These are phyloP conservation scores for Neopipo cinnamomea DNA, from an alignment of 2,113 vertebrate genomes.

Conservation along the genomic window DNA sequence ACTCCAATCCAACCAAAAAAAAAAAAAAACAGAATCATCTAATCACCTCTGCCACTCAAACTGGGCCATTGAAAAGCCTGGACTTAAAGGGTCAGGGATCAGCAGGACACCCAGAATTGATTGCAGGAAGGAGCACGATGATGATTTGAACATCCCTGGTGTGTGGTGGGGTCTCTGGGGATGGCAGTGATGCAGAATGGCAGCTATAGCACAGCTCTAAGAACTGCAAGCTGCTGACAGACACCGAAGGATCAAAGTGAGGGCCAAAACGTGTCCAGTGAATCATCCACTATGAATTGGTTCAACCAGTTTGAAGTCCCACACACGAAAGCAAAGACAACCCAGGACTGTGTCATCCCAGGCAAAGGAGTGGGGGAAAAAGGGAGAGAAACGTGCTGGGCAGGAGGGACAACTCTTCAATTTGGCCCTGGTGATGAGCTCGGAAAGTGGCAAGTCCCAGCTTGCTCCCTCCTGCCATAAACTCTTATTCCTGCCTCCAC, in stretches of 20 bases:
- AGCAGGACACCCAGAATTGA: neutral
- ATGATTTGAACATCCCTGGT: rapidly evolving
- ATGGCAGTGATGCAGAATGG: rapidly evolving
- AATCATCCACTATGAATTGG: neutral
- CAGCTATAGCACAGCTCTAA: neutral
- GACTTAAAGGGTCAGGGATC: neutral
- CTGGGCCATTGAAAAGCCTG: neutral
- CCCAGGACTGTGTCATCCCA: neutral
- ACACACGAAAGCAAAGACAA: neutral
- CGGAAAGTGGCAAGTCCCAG: neutral
- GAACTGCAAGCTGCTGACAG: neutral
- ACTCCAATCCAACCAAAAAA: neutral
- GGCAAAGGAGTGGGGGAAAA: neutral
- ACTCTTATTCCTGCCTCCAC: neutral
- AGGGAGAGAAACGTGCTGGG: neutral
- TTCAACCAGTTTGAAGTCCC: neutral
- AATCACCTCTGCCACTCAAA: neutral
- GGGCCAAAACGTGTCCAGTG: neutral
- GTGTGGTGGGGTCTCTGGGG: neutral
- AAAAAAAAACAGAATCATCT: neutral
- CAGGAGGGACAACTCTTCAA: neutral
- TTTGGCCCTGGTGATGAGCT: neutral
- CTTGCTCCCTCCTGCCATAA: neutral
- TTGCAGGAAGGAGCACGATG: neutral
- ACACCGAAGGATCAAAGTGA: rapidly evolving